phyloP scores from a whole-genome alignment of 2,888 invertebrate species.

The Salticus scenicus region DNA sequence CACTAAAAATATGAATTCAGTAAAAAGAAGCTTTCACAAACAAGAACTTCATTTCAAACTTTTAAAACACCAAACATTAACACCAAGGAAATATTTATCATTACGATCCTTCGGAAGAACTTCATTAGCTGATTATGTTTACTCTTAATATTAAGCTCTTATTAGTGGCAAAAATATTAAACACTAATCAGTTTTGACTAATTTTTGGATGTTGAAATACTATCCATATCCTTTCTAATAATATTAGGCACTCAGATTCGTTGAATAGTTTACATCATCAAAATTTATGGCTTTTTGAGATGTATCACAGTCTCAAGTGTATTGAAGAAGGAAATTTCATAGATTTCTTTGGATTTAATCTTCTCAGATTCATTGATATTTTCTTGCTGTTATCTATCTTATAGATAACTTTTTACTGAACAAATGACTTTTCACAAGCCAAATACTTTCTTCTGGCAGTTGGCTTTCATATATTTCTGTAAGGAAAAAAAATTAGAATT shows the following conservation, averaged over 20 bases:
- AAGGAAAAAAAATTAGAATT: too few relatives aligned
- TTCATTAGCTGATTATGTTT: neutral
- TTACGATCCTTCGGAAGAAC: neutral
- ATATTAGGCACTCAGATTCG: constrained; percentile 10
- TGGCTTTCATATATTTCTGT: too few relatives aligned
- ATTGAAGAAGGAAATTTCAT: too few relatives aligned
- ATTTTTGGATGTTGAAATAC: neutral
- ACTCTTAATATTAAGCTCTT: neutral
- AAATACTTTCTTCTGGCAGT: too few relatives aligned
- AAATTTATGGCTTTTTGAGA: neutral
- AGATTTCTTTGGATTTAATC: too few relatives aligned
- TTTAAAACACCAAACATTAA: neutral
- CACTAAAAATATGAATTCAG: too few relatives aligned
- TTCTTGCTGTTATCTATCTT: too few relatives aligned
- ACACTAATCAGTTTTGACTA: neutral
- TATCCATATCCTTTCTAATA: neutral
- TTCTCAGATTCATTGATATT: too few relatives aligned
- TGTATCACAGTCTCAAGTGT: neutral
- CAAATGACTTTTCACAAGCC: too few relatives aligned
- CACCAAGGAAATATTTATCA: neutral
- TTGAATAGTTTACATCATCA: neutral
- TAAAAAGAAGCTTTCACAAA: too few relatives aligned
- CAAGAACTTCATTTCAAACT: neutral
- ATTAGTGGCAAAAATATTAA: neutral
- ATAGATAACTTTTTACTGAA: too few relatives aligned